Evolutionary conservation across 2,888 invertebrate genomes (phyloP), one percentile per base, ranked within the genome.

Genomic region (Harpagoxenus sublaevis): DNA sequence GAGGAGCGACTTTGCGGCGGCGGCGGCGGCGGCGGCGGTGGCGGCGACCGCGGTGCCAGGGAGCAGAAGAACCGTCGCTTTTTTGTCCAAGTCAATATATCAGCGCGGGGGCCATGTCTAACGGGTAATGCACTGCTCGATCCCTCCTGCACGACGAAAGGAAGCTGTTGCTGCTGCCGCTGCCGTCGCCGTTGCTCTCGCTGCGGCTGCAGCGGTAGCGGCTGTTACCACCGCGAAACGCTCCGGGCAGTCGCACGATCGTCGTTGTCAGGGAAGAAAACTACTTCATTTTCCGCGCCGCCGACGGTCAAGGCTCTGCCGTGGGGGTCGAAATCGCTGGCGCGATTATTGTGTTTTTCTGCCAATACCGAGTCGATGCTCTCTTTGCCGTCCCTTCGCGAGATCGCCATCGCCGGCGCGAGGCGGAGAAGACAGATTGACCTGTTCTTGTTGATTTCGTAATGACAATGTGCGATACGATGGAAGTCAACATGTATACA

Each of bases 21-120:
- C 45, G 60, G 78, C 62, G 74, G 83, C 55, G 55, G 28, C 45
- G 60, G 65, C 42, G 66, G 66, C 68, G 70, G 79, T 31, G 60
- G 86, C 81, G 84, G 75, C 83, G 85, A 89, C 89, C 88, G 88
- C 90, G 91, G 91, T 90, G 90, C 91, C 88, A 88, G 88, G 85
- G 88, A 89, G 89, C 89, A 91, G 87, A 93, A 94, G 93, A 94
- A 94, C 91, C 92, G 91, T 92, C 90, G 91, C 91, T 94, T 94
- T 94, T 94, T 94, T 94, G 93, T 91, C 84, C 91, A 91, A 92
- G 94, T 92, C 94, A 94, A 94, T 94, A 94, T 94, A 94, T 94
- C 93, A 94, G 93, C 93, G 92, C 92, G 92, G 92, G 92, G 94
- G 93, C 93, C 94, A 94, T 94, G 94, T 94, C 94, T 93, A 93